phyloP scores from a whole-genome alignment of 2,113 vertebrate species.

The Gila orcuttii region DNA sequence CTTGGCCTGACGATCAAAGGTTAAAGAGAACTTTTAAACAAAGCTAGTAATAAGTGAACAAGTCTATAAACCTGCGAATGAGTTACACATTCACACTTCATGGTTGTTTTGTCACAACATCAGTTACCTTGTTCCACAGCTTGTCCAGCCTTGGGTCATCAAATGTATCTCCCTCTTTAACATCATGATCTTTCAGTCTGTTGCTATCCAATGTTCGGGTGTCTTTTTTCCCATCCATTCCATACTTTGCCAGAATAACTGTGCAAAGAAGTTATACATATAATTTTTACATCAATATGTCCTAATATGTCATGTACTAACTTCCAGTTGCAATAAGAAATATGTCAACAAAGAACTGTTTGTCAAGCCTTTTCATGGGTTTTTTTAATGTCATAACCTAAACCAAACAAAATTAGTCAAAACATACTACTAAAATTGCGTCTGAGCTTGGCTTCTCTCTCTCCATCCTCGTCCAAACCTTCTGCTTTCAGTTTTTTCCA shows the following conservation, averaged over 20 bases:
- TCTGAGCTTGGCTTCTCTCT: constrained; percentile 86
- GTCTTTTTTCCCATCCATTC: constrained; percentile 91
- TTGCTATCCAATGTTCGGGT: constrained; percentile 79
- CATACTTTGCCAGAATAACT: constrained; percentile 95
- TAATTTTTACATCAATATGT: background rate
- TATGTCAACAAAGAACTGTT: background rate
- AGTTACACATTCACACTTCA: constrained; percentile 11
- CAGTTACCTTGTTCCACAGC: constrained; percentile 91
- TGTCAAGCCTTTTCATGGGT: background rate
- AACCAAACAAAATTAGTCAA: background rate
- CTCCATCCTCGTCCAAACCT: constrained; percentile 88
- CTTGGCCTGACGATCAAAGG: constrained; percentile 79
- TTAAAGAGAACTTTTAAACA: background rate
- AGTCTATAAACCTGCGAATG: background rate
- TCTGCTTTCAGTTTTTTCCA: constrained; percentile 95
- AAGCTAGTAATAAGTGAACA: background rate
- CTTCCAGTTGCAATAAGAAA: background rate
- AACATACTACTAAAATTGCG: constrained; percentile 81
- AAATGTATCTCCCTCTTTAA: constrained; percentile 78
- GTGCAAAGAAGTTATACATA: constrained; percentile 14
- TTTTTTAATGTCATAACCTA: background rate
- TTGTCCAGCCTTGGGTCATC: constrained; percentile 93
- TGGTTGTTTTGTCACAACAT: background rate
- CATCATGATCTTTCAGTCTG: constrained; percentile 79
- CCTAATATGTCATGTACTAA: background rate